Conservation (phyloP, 2,888 invertebrate species). For the Melinaea marsaeus region DNA sequence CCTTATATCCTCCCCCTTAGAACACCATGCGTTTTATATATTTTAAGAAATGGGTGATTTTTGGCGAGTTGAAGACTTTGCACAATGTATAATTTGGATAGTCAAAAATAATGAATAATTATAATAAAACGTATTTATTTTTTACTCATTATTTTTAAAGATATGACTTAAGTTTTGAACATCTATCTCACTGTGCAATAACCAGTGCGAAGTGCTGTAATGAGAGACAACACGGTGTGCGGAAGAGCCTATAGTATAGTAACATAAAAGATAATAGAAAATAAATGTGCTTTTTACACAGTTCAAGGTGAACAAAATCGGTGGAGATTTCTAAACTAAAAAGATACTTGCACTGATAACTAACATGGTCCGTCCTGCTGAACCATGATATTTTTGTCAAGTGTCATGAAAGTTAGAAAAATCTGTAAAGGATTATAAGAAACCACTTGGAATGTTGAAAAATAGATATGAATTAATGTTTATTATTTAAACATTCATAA, state of each 20-base stretch:
- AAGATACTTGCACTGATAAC: slow-evolving; percentile 32
- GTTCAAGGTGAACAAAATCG: slow-evolving; percentile 26
- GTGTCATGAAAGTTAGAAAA: slow-evolving; percentile 15
- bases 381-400: slow-evolving; percentile 21
- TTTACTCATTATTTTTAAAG: slow-evolving; percentile 52
- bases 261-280: slow-evolving; percentile 40
- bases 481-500: slow-evolving; percentile 7
- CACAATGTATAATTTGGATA: slow-evolving; percentile 38
- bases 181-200: slow-evolving; percentile 55
- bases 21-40: slow-evolving; percentile 66
- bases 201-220: slow-evolving; percentile 64
- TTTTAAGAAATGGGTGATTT: slow-evolving; percentile 51
- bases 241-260: slow-evolving; percentile 40
- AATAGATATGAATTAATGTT: slow-evolving; percentile 25
- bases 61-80: slow-evolving; percentile 40
- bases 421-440: slow-evolving; percentile 13
- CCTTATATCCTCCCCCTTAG: slow-evolving; percentile 54
- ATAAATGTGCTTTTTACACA: slow-evolving; percentile 61
- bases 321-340: slow-evolving; percentile 23
- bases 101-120: slow-evolving; percentile 53
- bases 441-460: slow-evolving; percentile 29
- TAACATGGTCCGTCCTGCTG: slow-evolving; percentile 29
- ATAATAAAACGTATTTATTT: slow-evolving; percentile 8
- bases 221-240: slow-evolving; percentile 52
- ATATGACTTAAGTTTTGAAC: slow-evolving; percentile 39